phyloP scores from a whole-genome alignment of 2,113 vertebrate species.

The Sceloporus undulatus region DNA sequence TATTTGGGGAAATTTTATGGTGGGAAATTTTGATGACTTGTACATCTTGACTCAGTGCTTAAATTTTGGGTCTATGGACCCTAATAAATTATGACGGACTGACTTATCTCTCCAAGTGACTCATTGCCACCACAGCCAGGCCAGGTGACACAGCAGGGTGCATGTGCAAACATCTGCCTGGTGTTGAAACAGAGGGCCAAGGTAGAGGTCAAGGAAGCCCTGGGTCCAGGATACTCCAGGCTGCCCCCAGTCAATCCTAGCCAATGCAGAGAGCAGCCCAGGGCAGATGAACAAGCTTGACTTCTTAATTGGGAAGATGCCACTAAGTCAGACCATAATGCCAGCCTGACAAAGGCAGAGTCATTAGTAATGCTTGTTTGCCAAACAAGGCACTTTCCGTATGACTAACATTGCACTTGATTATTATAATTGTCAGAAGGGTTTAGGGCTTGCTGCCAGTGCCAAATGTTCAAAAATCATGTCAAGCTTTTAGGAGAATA shows the following conservation, averaged over 20 bases:
- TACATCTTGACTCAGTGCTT: no score
- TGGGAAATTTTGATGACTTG: no score
- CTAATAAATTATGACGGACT: no score
- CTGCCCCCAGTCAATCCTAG: no score
- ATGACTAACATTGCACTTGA: conserved; percentile 14
- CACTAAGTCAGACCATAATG: neutral
- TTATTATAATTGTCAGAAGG: conserved; percentile 21
- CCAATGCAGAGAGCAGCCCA: no score
- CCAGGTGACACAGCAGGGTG: no score
- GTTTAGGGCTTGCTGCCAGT: conserved; percentile 5
- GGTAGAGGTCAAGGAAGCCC: neutral
- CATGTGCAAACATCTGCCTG: no score
- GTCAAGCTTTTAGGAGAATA: neutral
- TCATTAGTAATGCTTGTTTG: conserved; percentile 31
- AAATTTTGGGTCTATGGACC: no score
- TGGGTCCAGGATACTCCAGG: neutral
- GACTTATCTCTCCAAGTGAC: no score
- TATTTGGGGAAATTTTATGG: no score
- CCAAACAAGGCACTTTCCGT: conserved; percentile 18
- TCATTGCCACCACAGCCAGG: no score
- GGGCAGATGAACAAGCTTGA: neutral
- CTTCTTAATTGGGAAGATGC: neutral
- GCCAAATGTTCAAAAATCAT: conserved; percentile 29
- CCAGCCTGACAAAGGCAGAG: neutral
- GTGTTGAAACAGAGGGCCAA: no score